Evolutionary conservation across 2,113 vertebrate genomes (phyloP), one percentile per base, ranked within the genome.

Genomic region (Leptosomus discolor): DNA sequence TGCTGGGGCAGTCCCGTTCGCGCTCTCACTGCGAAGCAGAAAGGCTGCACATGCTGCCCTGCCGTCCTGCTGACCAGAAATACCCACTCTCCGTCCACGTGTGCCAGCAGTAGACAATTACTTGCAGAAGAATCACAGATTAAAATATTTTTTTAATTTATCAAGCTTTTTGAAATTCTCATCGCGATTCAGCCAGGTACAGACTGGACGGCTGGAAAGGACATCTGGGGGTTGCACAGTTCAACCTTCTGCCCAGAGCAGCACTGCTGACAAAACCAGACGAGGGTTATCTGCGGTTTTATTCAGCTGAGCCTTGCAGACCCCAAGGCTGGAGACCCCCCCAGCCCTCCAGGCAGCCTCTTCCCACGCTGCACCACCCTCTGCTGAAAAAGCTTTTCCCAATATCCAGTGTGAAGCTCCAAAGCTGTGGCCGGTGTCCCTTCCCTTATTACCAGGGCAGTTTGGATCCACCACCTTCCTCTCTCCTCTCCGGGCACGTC

Each of bases 61-160:
- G 18, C 8, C 5, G 27, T 26, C 46, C 57, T 16, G 15, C 53
- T 34, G 58, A 17, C 83, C 11, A 37, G 51, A 65, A 82, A 48
- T 7, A 32, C 2, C 36, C 48, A 8, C 27, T 29, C n/a, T 26
- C 32, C 2, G 26, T 4, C 10, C 71, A 15, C 2, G 3, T 1
- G 9, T 15, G 46, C 51, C 60, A 56, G 58, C 46, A 54, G 29
- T 1, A 20, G 15, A 15, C 10, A 27, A 4, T 3, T 9, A 45
- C n/a, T 22, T 32, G 41, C 18, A 69, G 26, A 37, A 65, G 27
- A 91, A 95, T 81, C 41, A 46, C 73, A 92, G 73, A 57, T 82
- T 48, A 79, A 82, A 85, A n/a, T 58, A 51, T 57, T 84, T 71
- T 85, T 78, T 64, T 56, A 65, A 54, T 69, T 88, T 39, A 87